Evolutionary conservation across 1,140 invertebrate species (phyloP), one percentile per base, ranked within the genome.

Genomic region (Laupala kohalensis): DNA sequence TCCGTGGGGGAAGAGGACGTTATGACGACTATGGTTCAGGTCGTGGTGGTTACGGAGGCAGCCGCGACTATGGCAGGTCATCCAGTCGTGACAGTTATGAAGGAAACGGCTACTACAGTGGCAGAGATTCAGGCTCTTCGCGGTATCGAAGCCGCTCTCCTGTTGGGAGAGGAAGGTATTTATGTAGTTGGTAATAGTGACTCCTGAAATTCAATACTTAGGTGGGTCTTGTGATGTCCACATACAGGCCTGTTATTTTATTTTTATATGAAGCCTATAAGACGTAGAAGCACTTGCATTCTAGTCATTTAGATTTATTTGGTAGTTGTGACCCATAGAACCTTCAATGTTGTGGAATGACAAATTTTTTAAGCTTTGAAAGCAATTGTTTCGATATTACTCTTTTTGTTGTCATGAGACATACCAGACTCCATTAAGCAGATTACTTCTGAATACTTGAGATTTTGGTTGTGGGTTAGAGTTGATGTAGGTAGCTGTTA

Each of bases 81-180:
- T 77, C 77, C 73, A 76, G 79, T 37, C 79, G 82, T 71, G 80
- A 81, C 72, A 76, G 79, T 71, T 81, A 81, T 69, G 74, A 65
- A 29, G 64, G 64, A 6, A 63, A 72, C 63, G 67, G 65, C 65
- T 82, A 83, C 74, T 76, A 81, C 30, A 53, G 70, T 68, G 71
- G 71, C 71, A 37, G 71, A 78, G 79, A 80, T 75, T 80, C 79
- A 63, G 77, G 79, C 71, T 78, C 80, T 74, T 82, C 81, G 74
- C 84, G 83, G 78, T 84, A 84, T 77, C 78, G 84, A 74, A 84
- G 80, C 77, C 83, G 84, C 67, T 85, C 84, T 64, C 84, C 84
- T 70, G 80, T 81, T 76, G 80, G 80, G 78, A 81, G 83, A 79
- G 82, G 81, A 79, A 84, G 83, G 83, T 84, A 84, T 77, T 78